These are phyloP conservation scores for Rhinoderma darwinii DNA, from an alignment of 2,113 vertebrate species.

Conservation along the genomic window DNA sequence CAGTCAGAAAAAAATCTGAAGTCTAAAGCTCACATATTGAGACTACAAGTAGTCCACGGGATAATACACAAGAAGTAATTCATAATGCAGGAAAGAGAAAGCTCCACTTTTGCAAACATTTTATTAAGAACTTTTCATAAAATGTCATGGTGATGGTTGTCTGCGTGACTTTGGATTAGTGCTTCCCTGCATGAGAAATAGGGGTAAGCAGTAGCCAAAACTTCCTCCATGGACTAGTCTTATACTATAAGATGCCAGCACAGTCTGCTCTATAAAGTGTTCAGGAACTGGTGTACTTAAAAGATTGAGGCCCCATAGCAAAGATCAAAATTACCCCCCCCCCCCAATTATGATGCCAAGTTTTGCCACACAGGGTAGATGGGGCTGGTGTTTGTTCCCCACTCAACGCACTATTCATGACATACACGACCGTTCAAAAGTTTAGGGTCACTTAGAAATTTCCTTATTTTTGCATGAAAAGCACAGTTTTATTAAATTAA, in stretches of 20 bases:
- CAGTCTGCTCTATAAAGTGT: not conserved
- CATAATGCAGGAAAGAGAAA: not conserved
- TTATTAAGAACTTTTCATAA: not conserved
- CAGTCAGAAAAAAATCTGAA: not conserved
- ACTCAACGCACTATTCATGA: no score
- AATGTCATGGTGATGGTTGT: not conserved
- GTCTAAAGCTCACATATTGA: not conserved
- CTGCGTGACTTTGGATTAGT: not conserved
- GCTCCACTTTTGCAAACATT: not conserved
- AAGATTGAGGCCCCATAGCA: no score
- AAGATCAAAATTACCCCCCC: no score
- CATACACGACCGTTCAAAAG: no score
- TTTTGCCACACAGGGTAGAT: no score
- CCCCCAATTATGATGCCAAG: no score
- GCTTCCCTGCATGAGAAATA: no score
- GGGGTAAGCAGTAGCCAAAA: not conserved
- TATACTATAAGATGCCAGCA: not conserved
- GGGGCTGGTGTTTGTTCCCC: no score
- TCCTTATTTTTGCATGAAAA: no score
- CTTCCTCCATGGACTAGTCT: not conserved
- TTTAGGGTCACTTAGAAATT: no score
- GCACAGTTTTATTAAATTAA: no score
- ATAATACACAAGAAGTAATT: not conserved
- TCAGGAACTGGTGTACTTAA: no score
- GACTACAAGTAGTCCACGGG: not conserved